Evolutionary conservation across 2,113 vertebrate genomes (phyloP).

Genomic region (Ibidorhyncha struthersii): DNA sequence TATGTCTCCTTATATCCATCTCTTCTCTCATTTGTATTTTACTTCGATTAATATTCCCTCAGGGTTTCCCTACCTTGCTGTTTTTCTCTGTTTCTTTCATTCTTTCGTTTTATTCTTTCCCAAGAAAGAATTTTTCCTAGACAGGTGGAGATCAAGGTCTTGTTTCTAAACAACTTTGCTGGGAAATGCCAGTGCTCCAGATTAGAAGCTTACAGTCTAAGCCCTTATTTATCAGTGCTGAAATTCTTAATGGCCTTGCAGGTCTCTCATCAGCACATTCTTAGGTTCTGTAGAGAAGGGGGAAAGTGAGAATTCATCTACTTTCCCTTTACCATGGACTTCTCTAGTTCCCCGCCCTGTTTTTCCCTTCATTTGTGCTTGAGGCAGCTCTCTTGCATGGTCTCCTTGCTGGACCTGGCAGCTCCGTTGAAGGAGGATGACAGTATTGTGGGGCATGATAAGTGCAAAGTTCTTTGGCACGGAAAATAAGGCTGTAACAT

Average conservation of each 20-base stretch:
- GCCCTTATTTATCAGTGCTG: neutral
- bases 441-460: neutral
- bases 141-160: neutral
- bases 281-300: neutral
- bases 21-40: neutral
- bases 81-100: neutral
- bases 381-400: neutral
- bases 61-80: neutral
- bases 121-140: neutral
- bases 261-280: neutral
- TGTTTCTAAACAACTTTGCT: neutral
- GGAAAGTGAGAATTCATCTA: neutral
- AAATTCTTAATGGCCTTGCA: neutral
- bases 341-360: neutral
- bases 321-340: neutral
- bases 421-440: neutral
- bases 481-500: neutral
- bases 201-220: neutral
- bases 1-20: neutral
- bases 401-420: conserved; percentile 13
- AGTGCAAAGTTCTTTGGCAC: neutral
- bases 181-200: neutral
- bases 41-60: neutral
- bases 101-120: neutral
- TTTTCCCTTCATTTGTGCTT: neutral